Base-by-base conservation (phyloP, 2,888 invertebrate genomes). In the Epinotia nisella region DNA sequence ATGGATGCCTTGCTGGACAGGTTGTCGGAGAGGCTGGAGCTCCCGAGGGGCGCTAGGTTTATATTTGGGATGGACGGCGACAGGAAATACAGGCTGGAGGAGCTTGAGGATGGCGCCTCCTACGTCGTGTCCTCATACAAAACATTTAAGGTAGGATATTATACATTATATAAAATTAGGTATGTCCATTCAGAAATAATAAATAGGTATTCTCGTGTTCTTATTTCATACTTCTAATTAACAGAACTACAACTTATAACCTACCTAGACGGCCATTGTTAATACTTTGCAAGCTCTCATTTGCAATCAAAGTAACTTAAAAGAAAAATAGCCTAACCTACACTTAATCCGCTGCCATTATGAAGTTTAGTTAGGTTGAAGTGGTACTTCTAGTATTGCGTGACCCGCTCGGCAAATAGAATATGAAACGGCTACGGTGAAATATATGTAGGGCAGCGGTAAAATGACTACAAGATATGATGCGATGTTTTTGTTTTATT, bases 61-160 rank as follows among this genome's bases (percentile, higher is more conserved):
- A 96, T 99, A 79, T 99, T 98, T 90, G 97, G 97, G 9, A 97
- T 98, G 96, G 98, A 98, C 77, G 98, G 98, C 0, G 96, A 97
- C 80, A 94, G 97, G 71, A 97, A 98, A 85, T 96, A 96, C 86
- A 95, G 96, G 85, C 94, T 97, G 80, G 98, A 97, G 82, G 98
- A 98, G 84, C 91, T 98, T 76, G 97, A 97, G 84, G 98, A 98
- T 84, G 98, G 98, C n/a, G 97, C 97, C 19, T 96, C 97, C 10
- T 99, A 98, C 88, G 98, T 99, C 77, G 98, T 98, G 51, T 98
- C 98, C 10, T 98, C 98, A 4, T 97, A 97, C 85, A 97, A 97
- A 90, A 96, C 96, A 13, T 98, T 98, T 89, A 97, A 98, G 96
- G 98, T 97, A 82, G 83, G 86, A 69, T 35, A 1, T 9, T 1